Evolutionary conservation across 1,140 invertebrate species (phyloP).

Genomic region (Dendroctonus valens): DNA sequence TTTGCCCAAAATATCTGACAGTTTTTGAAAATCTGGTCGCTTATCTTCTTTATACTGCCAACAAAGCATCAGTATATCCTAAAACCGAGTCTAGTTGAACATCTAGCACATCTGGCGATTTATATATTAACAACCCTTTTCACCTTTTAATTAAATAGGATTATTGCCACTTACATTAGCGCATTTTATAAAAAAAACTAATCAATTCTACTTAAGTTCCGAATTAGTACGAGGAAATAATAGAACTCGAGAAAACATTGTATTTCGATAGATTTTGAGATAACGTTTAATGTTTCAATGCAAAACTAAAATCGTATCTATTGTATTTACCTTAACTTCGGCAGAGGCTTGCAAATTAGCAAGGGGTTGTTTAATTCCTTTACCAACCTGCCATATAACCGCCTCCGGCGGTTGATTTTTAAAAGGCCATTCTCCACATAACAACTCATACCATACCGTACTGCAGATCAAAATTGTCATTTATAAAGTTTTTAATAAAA

Average conservation of each 20-base stretch:
- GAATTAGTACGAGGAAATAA: no score
- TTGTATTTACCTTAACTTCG: conserved; percentile 84
- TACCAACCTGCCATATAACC: conserved; percentile 97
- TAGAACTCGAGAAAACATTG: no score
- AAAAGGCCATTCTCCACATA: conserved; percentile 96
- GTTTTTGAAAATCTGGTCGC: conserved; percentile 84
- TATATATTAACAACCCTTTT: no score
- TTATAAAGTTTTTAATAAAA: no score
- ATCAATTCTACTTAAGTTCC: no score
- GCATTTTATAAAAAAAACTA: no score
- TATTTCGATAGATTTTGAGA: no score
- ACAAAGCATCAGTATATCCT: conserved; percentile 96
- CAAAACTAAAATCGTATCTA: no score
- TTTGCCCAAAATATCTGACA: conserved; percentile 83
- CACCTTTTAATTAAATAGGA: no score
- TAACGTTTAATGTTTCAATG: no score
- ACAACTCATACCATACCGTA: conserved; percentile 97
- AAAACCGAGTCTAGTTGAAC: conserved; percentile 41
- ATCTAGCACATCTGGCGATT: no score
- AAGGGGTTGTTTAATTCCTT: conserved; percentile 93
- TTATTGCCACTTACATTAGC: no score
- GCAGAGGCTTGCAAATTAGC: conserved; percentile 91
- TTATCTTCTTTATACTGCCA: conserved; percentile 86
- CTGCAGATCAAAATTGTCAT: conserved; percentile 56
- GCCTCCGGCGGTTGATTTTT: conserved; percentile 89